Base-by-base conservation (phyloP, 2,113 vertebrate genomes). In the Notarius lentiginosus region DNA sequence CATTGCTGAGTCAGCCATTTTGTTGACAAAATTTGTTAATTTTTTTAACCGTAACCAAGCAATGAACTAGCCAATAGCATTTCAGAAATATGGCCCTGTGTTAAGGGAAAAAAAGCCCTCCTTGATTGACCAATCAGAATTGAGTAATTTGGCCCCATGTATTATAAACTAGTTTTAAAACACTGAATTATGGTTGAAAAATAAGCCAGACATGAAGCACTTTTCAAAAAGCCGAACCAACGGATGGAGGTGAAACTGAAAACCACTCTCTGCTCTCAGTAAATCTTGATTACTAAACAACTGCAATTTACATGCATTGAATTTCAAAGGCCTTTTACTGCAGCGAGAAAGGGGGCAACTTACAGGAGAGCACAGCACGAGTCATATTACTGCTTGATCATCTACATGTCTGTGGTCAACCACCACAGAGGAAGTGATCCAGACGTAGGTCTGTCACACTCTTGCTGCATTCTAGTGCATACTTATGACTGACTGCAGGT, bases 361-460 rank as follows among this genome's bases (percentile, higher is more conserved):
- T 73, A 15, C 49, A 73, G 24, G 11, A 61, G 55, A 82, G 49
- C 77, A 85, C 27, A 15, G 41, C 55, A 47, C 30, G 8, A 12
- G 66, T 85, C 84, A 75, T 65, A 84, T 85, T 72, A 75, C 76
- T 65, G 77, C 82, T 51, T 68, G 83, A n/a, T 82, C 77, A 82
- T 75, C 79, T 60, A 81, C 75, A 88, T 51, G 87, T 60, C 82
- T 79, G 73, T 82, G 79, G 85, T 86, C 63, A 82, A 81, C 85
- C 66, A 60, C 63, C 22, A 14, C 66, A 86, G 55, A 72, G 79
- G 66, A 82, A 72, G 73, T 47, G 79, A 70, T 73, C 65, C 79
- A 72, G 53, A 86, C 79, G 10, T 41, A 34, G 51, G 47, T 53
- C 27, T 63, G 34, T 70, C 51, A 18, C 9, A 24, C 6, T 60